Evolutionary conservation across 2,888 invertebrate genomes (phyloP).

Genomic region (Ceramica pisi): DNA sequence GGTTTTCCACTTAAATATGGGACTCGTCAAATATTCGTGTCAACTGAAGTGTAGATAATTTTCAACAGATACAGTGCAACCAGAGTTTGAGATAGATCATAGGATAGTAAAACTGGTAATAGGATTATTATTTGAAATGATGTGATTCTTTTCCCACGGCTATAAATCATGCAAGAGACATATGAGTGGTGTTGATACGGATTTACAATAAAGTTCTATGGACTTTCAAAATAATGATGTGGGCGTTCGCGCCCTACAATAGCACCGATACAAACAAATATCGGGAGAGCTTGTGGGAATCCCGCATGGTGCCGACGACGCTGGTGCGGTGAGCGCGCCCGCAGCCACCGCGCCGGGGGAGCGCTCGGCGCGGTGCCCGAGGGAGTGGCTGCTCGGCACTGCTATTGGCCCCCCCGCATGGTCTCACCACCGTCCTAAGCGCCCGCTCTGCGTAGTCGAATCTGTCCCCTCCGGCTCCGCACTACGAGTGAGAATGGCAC

Average conservation of each 20-base stretch:
- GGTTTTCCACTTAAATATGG: background rate
- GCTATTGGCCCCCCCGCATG: constrained; percentile 76
- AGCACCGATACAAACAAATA: constrained; percentile 83
- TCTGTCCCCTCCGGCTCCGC: constrained; percentile 74
- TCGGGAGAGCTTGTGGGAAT: constrained; percentile 87
- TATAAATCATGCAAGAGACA: constrained; percentile 88
- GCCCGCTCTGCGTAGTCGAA: constrained; percentile 75
- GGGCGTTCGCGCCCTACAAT: constrained; percentile 87
- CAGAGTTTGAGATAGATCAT: background rate
- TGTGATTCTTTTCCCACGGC: constrained; percentile 82
- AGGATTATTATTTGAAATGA: constrained; percentile 27
- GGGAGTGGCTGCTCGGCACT: constrained; percentile 74
- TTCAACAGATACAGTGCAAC: background rate
- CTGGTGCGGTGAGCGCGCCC: constrained; percentile 60
- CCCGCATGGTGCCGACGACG: constrained; percentile 83
- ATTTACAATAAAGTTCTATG: constrained; percentile 87
- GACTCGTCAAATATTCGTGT: background rate
- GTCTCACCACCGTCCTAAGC: constrained; percentile 76
- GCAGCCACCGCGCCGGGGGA: constrained; percentile 66
- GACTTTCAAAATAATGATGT: constrained; percentile 89
- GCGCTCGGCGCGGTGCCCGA: constrained; percentile 54
- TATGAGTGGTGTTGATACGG: constrained; percentile 87
- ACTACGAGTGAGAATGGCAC: constrained; percentile 79
- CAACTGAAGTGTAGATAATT: background rate
- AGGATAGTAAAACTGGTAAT: constrained; percentile 5